phyloP scores from a whole-genome alignment of 2,113 vertebrate species.

The Pristiophorus japonicus region DNA sequence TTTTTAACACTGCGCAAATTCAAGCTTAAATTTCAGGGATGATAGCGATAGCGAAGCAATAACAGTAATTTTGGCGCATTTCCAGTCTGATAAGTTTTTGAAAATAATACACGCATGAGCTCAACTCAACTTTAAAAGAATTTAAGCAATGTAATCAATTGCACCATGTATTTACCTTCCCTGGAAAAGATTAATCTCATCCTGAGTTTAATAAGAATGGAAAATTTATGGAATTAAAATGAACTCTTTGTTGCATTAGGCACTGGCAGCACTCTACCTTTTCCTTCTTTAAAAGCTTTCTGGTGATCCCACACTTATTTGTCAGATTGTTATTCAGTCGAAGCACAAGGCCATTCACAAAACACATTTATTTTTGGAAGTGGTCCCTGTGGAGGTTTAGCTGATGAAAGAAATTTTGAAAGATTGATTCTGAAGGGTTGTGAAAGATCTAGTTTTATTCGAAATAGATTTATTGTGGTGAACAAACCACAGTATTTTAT shows the following conservation, averaged over 20 bases:
- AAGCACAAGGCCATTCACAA: not conserved
- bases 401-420: not conserved
- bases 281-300: not conserved
- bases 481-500: not conserved
- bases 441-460: not conserved
- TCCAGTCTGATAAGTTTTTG: not conserved
- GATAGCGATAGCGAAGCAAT: no score
- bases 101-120: not conserved
- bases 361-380: not conserved
- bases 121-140: not conserved
- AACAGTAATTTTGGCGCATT: no score
- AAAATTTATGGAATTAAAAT: not conserved
- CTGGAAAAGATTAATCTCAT: not conserved
- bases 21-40: no score
- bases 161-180: not conserved
- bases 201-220: not conserved
- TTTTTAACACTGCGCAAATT: no score
- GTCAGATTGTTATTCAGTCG: not conserved
- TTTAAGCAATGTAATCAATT: not conserved
- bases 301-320: not conserved
- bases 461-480: not conserved
- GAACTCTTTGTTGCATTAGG: not conserved
- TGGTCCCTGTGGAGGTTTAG: not conserved
- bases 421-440: not conserved
- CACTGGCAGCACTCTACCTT: not conserved